These are phyloP conservation scores for Corella eumyota DNA, from an alignment of 23 tunicate species.

Conservation along the genomic window DNA sequence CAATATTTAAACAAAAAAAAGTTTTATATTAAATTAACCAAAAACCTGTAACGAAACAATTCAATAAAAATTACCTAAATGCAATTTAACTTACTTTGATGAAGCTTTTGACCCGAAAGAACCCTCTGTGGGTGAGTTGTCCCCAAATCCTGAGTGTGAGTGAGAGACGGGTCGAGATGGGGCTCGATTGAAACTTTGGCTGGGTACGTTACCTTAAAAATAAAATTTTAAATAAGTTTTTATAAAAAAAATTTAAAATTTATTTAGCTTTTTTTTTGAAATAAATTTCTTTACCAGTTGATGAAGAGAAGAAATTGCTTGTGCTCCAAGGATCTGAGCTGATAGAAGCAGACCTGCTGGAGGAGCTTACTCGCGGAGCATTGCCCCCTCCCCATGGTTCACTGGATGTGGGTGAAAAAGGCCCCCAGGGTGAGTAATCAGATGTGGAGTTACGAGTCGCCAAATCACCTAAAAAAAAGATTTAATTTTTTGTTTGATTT, in stretches of 20 bases:
- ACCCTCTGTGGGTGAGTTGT: slow-evolving; percentile 67
- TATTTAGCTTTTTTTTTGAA: too few species aligned
- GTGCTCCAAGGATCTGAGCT: slow-evolving; percentile 76
- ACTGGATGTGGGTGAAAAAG: slow-evolving; percentile 17
- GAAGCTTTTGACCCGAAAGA: slow-evolving; percentile 78
- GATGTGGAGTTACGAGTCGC: slow-evolving; percentile 26
- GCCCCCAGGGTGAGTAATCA: slow-evolving; percentile 52
- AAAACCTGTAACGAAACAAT: too few species aligned
- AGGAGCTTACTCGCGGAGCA: slow-evolving; percentile 6
- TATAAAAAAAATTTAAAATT: background rate
- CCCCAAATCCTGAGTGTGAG: slow-evolving; percentile 48
- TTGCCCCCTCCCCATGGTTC: slow-evolving; percentile 13
- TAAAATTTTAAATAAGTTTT: background rate
- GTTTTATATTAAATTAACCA: too few species aligned
- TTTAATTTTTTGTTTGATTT: too few species aligned
- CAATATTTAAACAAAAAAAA: too few species aligned
- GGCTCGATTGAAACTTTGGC: slow-evolving; percentile 67
- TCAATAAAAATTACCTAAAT: too few species aligned
- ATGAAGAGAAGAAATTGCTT: slow-evolving; percentile 14
- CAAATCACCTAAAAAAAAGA: background rate
- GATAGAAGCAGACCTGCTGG: slow-evolving; percentile 29
- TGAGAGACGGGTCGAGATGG: slow-evolving; percentile 80
- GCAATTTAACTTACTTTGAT: slow-evolving; percentile 48
- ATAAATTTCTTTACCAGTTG: too few species aligned
- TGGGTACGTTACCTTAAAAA: too few species aligned